phyloP scores from a whole-genome alignment of 2,888 invertebrate species.

The Diploptera punctata region DNA sequence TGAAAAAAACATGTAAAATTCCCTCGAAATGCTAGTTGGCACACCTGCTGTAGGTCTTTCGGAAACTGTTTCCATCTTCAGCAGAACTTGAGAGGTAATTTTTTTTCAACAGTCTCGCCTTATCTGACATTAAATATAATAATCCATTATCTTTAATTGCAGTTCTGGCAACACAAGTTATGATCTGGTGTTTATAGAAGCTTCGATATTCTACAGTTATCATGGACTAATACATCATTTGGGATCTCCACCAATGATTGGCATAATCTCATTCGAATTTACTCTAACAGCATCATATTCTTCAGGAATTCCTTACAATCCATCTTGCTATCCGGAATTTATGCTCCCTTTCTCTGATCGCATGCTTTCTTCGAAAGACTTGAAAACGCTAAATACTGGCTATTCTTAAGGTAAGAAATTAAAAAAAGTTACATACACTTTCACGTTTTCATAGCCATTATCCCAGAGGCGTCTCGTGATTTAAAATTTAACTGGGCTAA shows the following conservation, averaged over 20 bases:
- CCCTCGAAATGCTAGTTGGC: too few relatives aligned
- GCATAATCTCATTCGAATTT: background rate
- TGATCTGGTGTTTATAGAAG: background rate
- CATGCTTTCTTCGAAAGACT: background rate
- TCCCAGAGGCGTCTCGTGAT: too few relatives aligned
- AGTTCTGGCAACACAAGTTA: background rate
- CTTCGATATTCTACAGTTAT: background rate
- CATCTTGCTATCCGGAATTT: background rate
- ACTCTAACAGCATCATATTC: background rate
- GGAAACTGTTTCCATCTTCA: too few relatives aligned
- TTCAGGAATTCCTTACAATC: background rate
- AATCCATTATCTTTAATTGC: background rate
- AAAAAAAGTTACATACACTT: too few relatives aligned
- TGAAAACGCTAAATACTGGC: background rate
- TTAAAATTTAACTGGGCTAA: too few relatives aligned
- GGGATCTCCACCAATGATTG: background rate
- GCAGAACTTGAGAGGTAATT: too few relatives aligned
- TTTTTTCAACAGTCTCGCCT: too few relatives aligned
- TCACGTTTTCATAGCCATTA: too few relatives aligned
- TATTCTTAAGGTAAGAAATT: background rate
- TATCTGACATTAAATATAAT: too few relatives aligned
- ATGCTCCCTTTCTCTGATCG: background rate
- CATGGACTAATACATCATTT: constrained; percentile 2
- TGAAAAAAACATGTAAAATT: too few relatives aligned
- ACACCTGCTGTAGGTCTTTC: too few relatives aligned